Conservation (phyloP, 2,113 vertebrate genomes). For the Nyctereutes procyonoides region DNA sequence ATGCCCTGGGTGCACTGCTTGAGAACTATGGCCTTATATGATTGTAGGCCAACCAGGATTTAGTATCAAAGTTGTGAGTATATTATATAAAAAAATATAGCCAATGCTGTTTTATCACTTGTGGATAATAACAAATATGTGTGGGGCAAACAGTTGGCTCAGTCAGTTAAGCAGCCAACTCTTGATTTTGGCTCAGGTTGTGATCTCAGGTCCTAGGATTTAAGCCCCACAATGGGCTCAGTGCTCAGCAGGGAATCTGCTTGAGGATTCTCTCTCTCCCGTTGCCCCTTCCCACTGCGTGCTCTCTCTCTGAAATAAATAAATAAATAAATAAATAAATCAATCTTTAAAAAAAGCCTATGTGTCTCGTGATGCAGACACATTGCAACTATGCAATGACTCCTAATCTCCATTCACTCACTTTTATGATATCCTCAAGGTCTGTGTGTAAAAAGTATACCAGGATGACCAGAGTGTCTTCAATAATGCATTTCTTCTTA, state of each 20-base stretch:
- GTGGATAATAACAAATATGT: not conserved
- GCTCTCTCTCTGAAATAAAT: not conserved
- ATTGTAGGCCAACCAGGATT: not conserved
- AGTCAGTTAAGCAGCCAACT: not conserved
- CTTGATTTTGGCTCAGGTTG: not conserved
- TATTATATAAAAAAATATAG: not conserved
- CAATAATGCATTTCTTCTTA: not conserved
- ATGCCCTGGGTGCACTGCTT: not conserved
- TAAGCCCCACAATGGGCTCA: rapidly evolving
- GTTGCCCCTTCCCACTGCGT: not conserved
- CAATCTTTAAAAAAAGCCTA: not conserved
- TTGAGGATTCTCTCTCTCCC: not conserved
- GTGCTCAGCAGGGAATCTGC: not conserved
- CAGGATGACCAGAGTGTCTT: not conserved
- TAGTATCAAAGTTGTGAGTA: not conserved
- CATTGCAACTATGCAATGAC: not conserved
- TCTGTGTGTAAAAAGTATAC: not conserved
- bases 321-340: not conserved
- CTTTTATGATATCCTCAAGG: not conserved
- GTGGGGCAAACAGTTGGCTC: not conserved
- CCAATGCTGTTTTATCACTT: not conserved
- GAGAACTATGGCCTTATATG: not conserved
- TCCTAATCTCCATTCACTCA: rapidly evolving
- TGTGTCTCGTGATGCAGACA: not conserved
- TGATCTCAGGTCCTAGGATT: not conserved